A percentile compares a stretch with the other conserved stretches of the same genome.
Conservation (phyloP, 2,113 vertebrate species). For the Pachycephala philippinensis region DNA sequence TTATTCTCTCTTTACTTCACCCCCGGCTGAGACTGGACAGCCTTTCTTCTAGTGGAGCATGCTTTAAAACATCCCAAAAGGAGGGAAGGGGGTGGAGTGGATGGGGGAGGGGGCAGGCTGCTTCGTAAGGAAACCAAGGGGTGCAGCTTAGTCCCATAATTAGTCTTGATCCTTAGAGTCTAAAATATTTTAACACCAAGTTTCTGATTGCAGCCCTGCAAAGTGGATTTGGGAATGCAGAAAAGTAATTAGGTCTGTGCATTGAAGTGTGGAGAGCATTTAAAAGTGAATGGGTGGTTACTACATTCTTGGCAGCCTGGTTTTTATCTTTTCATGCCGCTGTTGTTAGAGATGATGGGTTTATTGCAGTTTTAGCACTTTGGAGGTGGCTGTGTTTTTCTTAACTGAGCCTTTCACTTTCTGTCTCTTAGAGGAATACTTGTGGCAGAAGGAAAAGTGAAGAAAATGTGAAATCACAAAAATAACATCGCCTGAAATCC, state of each 20-base stretch:
- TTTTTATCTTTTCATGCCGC: slow-evolving; percentile 90
- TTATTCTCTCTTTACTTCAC: slow-evolving; percentile 81
- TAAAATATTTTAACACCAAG: slow-evolving; percentile 95
- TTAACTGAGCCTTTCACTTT: slow-evolving; percentile 74
- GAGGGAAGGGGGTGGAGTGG: slow-evolving; percentile 52
- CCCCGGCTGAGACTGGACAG: slow-evolving; percentile 81
- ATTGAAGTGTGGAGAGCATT: slow-evolving; percentile 95
- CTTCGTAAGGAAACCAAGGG: slow-evolving; percentile 75
- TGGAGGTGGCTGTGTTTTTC: slow-evolving; percentile 82
- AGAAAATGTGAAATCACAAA: slow-evolving; percentile 51
- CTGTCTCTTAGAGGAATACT: slow-evolving; percentile 67
- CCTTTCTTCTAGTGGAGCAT: slow-evolving; percentile 80
- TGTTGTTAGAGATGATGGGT: slow-evolving; percentile 97
- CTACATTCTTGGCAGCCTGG: slow-evolving; percentile 87
- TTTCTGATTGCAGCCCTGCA: slow-evolving; percentile 89
- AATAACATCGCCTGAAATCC: slow-evolving; percentile 39
- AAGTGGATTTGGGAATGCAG: slow-evolving; percentile 91
- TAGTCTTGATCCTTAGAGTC: slow-evolving; percentile 93
- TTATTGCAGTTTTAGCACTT: slow-evolving; percentile 98
- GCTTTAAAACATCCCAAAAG: slow-evolving; percentile 78
- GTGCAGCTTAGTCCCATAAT: slow-evolving; percentile 93
- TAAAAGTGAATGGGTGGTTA: slow-evolving; percentile 97
- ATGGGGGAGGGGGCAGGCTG: background rate
- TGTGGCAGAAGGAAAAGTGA: slow-evolving; percentile 50
- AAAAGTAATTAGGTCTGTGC: slow-evolving; percentile 96